These are phyloP conservation scores for Acyrthosiphon pisum DNA, from an alignment of 1,140 invertebrate species.

Conservation along the genomic window DNA sequence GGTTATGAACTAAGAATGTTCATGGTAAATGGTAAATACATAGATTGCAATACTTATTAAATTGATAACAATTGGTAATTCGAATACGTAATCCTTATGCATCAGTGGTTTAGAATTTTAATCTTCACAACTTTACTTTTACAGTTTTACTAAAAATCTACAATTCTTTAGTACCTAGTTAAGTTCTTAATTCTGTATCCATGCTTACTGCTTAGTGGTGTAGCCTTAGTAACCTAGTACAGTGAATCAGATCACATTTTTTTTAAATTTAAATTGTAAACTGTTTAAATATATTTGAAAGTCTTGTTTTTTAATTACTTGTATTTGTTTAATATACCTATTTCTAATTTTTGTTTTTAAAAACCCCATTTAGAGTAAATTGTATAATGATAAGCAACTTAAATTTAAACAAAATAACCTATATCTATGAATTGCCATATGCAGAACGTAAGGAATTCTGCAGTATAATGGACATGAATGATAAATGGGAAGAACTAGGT, in stretches of 20 bases:
- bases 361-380: not conserved
- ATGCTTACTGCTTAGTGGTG: no score
- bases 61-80: no score
- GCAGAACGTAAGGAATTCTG: constrained; percentile 73
- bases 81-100: no score
- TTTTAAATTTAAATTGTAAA: not conserved
- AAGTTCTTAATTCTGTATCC: no score
- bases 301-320: not conserved
- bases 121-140: no score
- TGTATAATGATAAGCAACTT: not conserved
- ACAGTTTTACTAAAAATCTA: no score
- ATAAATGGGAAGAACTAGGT: constrained; percentile 80
- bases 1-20: no score
- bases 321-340: not conserved
- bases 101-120: no score
- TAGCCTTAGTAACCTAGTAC: no score
- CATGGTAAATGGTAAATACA: no score
- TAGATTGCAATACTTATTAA: no score
- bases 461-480: constrained; percentile 77
- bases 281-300: not conserved
- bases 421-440: constrained; percentile 74
- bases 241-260: not conserved
- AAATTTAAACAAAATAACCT: not conserved
- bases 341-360: not conserved
- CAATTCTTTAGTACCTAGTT: not conserved